phyloP scores from a whole-genome alignment of 2,113 vertebrate species.

The Guaruba guarouba region DNA sequence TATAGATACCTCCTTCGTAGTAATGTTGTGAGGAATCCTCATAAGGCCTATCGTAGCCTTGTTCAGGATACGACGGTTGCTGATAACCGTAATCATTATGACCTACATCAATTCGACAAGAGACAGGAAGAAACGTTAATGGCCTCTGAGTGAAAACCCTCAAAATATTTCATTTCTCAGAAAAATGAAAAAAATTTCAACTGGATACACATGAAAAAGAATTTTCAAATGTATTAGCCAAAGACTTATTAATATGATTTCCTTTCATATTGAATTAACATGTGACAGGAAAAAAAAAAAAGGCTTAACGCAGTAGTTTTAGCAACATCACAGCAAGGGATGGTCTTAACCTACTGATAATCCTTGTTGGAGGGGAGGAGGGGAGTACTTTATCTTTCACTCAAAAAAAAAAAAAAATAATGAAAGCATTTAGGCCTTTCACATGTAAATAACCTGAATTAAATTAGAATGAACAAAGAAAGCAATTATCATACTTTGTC shows the following conservation, averaged over 20 bases:
- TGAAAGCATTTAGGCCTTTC: constrained; percentile 75
- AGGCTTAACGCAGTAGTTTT: constrained; percentile 70
- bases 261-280: constrained; percentile 71
- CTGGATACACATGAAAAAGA: constrained; percentile 79
- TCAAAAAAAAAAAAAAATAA: constrained; percentile 56
- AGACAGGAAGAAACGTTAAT: constrained; percentile 90
- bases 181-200: constrained; percentile 76
- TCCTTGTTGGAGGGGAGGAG: constrained; percentile 17
- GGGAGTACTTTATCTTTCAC: constrained; percentile 61
- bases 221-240: constrained; percentile 75
- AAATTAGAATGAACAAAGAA: constrained; percentile 76
- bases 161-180: constrained; percentile 78
- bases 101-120: constrained; percentile 91
- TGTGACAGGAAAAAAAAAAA: constrained; percentile 54
- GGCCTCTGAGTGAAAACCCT: constrained; percentile 82
- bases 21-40: constrained; percentile 91
- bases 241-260: constrained; percentile 75
- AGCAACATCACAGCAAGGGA: constrained; percentile 70
- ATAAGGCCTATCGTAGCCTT: constrained; percentile 91
- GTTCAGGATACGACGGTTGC: constrained; percentile 90
- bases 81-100: constrained; percentile 92
- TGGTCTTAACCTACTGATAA: constrained; percentile 66
- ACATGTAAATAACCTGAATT: constrained; percentile 78
- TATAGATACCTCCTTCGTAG: constrained; percentile 91
- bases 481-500: constrained; percentile 76